phyloP scores from a whole-genome alignment of 2,888 invertebrate genomes.

The Eilema depressum region DNA sequence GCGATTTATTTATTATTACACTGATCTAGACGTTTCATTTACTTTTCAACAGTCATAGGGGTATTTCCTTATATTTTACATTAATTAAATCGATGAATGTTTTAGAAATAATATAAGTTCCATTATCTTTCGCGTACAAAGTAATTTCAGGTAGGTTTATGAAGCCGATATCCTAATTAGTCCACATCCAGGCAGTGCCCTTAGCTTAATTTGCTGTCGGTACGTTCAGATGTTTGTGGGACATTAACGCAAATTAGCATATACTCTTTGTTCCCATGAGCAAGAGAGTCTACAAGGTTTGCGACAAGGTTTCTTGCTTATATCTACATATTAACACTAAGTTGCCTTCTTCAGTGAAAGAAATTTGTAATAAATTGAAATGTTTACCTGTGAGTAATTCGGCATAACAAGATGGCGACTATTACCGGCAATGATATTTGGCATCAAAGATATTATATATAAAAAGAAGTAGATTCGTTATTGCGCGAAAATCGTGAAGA shows the following conservation, averaged over 20 bases:
- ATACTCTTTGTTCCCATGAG: slow-evolving; percentile 60
- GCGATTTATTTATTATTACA: neutral
- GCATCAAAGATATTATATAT: no score
- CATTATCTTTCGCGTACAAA: no score
- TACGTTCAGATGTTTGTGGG: slow-evolving; percentile 81
- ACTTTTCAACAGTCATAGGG: neutral
- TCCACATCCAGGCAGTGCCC: slow-evolving; percentile 82
- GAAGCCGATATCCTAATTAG: neutral
- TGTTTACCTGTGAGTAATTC: neutral
- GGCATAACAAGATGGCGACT: neutral
- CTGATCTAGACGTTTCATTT: neutral
- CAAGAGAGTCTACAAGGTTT: slow-evolving; percentile 60
- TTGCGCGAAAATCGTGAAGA: no score
- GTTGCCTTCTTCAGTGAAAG: neutral
- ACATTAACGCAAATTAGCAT: slow-evolving; percentile 66
- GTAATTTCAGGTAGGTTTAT: neutral
- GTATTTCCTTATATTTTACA: neutral
- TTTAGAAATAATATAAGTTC: no score
- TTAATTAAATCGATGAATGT: no score
- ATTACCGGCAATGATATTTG: neutral
- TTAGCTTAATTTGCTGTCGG: slow-evolving; percentile 60
- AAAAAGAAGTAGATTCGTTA: no score
- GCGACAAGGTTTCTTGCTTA: slow-evolving; percentile 51
- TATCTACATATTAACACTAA: slow-evolving; percentile 28
- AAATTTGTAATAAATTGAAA: neutral